Evolutionary conservation across 2,113 vertebrate genomes (phyloP).

Genomic region (Grammomys surdaster): DNA sequence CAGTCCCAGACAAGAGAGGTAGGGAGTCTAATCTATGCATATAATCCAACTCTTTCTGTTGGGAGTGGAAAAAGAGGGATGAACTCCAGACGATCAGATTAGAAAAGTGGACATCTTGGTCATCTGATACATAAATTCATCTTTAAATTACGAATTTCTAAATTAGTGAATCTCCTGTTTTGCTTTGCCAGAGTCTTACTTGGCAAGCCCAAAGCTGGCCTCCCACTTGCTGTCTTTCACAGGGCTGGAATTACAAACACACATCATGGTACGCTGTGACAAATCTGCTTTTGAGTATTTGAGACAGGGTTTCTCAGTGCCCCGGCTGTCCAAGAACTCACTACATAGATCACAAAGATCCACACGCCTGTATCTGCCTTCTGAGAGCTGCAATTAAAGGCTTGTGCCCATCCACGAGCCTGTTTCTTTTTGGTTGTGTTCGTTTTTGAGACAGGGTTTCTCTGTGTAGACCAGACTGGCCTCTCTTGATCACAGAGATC

Average conservation of each 20-base stretch:
- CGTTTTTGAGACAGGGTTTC: not conserved
- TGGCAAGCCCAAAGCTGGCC: not conserved
- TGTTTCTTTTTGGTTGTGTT: not conserved
- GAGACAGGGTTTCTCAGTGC: not conserved
- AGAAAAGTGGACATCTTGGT: not conserved
- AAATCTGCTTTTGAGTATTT: not conserved
- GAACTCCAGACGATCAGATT: not conserved
- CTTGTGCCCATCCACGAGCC: not conserved
- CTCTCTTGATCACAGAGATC: not conserved
- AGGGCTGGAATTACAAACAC: not conserved
- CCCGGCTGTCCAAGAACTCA: not conserved
- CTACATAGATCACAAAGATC: not conserved
- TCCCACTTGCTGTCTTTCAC: not conserved
- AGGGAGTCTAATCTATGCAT: not conserved
- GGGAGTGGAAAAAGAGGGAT: not conserved
- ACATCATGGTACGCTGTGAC: not conserved
- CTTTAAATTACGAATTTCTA: constrained; percentile 43
- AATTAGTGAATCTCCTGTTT: not conserved
- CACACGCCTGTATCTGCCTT: not conserved
- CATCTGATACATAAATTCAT: not conserved
- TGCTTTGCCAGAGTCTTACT: not conserved
- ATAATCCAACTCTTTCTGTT: not conserved
- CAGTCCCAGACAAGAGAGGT: not conserved
- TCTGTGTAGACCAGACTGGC: not conserved
- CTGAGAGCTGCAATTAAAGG: not conserved